Conservation (phyloP, 2,888 invertebrate species). For the Gerris lacustris region DNA sequence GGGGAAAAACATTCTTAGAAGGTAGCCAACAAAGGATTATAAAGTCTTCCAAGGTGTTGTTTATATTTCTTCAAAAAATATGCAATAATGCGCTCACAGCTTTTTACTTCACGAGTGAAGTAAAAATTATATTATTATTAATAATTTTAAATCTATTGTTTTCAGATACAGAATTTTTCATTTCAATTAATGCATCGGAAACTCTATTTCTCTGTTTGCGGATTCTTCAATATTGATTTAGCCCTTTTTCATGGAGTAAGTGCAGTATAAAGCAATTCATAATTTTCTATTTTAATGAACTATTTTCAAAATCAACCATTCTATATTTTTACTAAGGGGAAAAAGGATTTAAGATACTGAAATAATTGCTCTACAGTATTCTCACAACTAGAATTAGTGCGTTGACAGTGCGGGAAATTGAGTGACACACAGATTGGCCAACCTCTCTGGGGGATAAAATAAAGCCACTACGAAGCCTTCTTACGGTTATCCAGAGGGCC, state of each 20-base stretch:
- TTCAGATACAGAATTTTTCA: conserved; percentile 23
- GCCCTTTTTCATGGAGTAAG: conserved; percentile 19
- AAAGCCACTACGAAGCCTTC: no score
- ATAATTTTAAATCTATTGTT: conserved; percentile 2
- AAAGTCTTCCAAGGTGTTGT: no score
- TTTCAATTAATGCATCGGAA: conserved; percentile 24
- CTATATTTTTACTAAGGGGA: no score
- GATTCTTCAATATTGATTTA: conserved; percentile 22
- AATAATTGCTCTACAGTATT: no score
- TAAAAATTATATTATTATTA: conserved; percentile 2
- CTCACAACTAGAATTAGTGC: no score
- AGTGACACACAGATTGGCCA: no score
- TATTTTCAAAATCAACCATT: not conserved
- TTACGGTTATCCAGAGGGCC: no score
- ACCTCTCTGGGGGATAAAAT: no score
- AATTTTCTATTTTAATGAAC: not conserved
- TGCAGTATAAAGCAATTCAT: not conserved
- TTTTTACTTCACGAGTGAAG: not conserved
- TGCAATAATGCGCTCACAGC: not conserved
- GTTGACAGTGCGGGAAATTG: no score
- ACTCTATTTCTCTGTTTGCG: conserved; percentile 22
- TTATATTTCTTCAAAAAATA: not conserved
- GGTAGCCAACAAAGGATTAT: no score
- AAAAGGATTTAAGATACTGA: no score
- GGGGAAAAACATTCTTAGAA: no score